Conservation (phyloP, 2,113 vertebrate genomes). For the Delphinapterus leucas region DNA sequence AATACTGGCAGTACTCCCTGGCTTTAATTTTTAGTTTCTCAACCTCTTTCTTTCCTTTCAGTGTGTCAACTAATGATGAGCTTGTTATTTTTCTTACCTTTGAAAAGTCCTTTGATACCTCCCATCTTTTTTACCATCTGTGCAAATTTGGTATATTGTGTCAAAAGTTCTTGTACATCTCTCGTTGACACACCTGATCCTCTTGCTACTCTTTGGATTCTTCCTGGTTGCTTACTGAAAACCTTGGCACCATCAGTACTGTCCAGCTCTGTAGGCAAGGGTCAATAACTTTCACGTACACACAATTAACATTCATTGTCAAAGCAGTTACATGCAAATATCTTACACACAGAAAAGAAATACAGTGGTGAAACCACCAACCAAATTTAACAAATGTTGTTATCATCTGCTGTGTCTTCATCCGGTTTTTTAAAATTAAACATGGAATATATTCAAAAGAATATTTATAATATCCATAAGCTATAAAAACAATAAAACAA, state of each 20-base stretch:
- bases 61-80: neutral
- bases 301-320: neutral
- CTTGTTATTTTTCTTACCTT: constrained; percentile 85
- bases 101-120: constrained; percentile 98
- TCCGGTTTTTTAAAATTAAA: constrained; percentile 37
- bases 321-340: constrained; percentile 24
- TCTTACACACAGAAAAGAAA: neutral
- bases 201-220: constrained; percentile 96
- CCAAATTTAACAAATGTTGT: constrained; percentile 27
- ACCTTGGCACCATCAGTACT: constrained; percentile 98
- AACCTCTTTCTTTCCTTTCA: constrained; percentile 30
- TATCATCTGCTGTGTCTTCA: neutral
- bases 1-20: neutral
- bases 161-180: constrained; percentile 97
- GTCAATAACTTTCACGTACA: constrained; percentile 19
- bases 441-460: constrained; percentile 8
- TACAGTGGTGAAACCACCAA: neutral
- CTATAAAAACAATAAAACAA: neutral
- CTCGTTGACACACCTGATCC: constrained; percentile 96
- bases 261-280: constrained; percentile 90
- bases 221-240: constrained; percentile 96
- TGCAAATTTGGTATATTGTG: constrained; percentile 99
- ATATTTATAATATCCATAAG: neutral
- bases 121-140: constrained; percentile 99
- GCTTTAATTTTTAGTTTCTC: constrained; percentile 36